A percentile compares a stretch with the other conserved stretches of the same genome.
These are phyloP conservation scores for Amblyopsis hoosieri DNA, from an alignment of 2,797 vertebrate genomes.

Conservation along the genomic window DNA sequence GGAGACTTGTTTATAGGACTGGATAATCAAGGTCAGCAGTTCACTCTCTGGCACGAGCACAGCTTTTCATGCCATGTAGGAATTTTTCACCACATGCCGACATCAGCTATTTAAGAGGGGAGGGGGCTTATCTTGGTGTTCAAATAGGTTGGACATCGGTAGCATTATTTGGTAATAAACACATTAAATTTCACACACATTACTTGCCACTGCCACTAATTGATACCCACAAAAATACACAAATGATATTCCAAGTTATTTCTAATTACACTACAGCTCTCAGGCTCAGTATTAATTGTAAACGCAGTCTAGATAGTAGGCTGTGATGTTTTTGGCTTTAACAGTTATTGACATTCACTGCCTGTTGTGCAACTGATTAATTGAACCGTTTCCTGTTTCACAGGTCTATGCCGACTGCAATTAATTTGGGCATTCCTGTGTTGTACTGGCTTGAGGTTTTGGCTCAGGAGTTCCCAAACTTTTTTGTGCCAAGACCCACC, in stretches of 20 bases:
- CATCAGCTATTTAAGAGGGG: not conserved
- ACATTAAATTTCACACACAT: too few species aligned
- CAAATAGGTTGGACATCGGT: too few species aligned
- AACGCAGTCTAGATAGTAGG: not conserved
- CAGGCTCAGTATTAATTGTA: not conserved
- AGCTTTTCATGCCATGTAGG: not conserved
- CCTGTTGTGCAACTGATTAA: slow-evolving; percentile 2
- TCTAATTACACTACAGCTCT: too few species aligned
- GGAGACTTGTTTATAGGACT: slow-evolving; percentile 8
- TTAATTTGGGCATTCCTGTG: not conserved
- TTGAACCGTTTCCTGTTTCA: not conserved
- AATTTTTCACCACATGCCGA: not conserved
- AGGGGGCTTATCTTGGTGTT: not conserved
- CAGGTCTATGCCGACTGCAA: not conserved
- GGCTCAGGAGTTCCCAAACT: too few species aligned
- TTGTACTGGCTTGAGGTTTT: not conserved
- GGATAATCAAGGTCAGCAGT: slow-evolving; percentile 2
- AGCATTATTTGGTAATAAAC: too few species aligned
- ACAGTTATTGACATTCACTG: not conserved
- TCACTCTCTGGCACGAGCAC: not conserved
- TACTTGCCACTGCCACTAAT: too few species aligned
- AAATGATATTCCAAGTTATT: too few species aligned
- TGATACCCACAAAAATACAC: too few species aligned
- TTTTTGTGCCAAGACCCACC: too few species aligned
- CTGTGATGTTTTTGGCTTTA: not conserved